These are phyloP conservation scores for Leucania comma DNA, from an alignment of 2,888 invertebrate species.

Conservation along the genomic window DNA sequence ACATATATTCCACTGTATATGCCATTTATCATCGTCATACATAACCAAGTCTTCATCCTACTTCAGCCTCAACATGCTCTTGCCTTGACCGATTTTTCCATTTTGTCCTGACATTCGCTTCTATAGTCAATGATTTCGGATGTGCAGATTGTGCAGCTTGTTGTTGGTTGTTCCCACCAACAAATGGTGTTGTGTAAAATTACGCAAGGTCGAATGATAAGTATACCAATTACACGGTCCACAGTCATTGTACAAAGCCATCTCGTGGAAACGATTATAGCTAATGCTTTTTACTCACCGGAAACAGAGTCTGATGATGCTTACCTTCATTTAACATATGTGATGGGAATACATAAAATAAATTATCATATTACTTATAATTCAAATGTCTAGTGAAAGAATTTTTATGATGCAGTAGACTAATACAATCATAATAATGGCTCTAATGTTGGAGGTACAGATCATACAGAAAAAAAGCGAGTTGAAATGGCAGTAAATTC, in stretches of 20 bases:
- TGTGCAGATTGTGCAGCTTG: constrained; percentile 34
- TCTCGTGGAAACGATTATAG: constrained; percentile 57
- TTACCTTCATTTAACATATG: constrained; percentile 34
- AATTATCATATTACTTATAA: constrained; percentile 33
- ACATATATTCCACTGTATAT: too few species aligned
- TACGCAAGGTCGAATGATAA: constrained; percentile 68
- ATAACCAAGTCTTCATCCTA: not conserved
- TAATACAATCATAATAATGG: not conserved
- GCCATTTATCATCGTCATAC: not conserved
- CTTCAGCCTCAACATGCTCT: not conserved
- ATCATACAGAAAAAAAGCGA: not conserved
- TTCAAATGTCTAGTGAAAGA: not conserved
- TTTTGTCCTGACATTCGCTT: not conserved
- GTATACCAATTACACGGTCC: constrained; percentile 76
- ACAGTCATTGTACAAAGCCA: constrained; percentile 68
- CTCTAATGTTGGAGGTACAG: not conserved
- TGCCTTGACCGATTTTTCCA: not conserved
- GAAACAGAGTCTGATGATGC: constrained; percentile 62
- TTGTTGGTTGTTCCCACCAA: constrained; percentile 42
- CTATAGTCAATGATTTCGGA: constrained; percentile 27
- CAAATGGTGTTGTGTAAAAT: constrained; percentile 48
- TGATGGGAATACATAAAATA: constrained; percentile 35
- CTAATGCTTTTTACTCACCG: constrained; percentile 70
- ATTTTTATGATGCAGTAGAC: not conserved
- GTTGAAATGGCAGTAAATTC: too few species aligned